phyloP scores from a whole-genome alignment of 2,113 vertebrate species.

The Fregetta grallaria region DNA sequence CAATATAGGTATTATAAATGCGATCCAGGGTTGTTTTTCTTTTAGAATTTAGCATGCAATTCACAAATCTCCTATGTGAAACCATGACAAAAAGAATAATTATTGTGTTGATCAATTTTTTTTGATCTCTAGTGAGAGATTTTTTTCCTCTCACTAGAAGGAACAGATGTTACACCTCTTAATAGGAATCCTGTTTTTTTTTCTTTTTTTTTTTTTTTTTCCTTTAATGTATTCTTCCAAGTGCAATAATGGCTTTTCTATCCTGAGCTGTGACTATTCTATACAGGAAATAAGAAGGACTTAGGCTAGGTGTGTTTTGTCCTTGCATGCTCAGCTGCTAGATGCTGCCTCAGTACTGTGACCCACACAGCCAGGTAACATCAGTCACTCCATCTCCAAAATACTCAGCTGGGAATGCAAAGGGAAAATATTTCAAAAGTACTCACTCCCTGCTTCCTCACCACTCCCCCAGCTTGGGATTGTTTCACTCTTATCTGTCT shows the following conservation, averaged over 20 bases:
- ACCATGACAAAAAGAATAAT: background rate
- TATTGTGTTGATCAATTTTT: background rate
- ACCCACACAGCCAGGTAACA: background rate
- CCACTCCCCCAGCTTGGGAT: background rate
- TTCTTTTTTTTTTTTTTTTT: background rate
- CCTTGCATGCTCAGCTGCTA: background rate
- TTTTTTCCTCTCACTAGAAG: background rate
- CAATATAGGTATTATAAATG: background rate
- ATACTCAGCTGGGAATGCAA: background rate
- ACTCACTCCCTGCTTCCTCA: background rate
- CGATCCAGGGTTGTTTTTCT: background rate
- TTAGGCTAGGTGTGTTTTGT: background rate
- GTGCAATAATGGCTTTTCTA: background rate
- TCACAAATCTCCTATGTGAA: background rate
- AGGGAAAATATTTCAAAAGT: background rate
- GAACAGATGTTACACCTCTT: background rate
- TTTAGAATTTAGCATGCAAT: background rate
- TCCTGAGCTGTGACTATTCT: background rate
- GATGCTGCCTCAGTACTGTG: background rate
- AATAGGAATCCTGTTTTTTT: background rate
- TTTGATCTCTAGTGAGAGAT: background rate
- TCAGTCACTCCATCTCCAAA: background rate
- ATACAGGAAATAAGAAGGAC: background rate
- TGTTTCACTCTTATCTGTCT: background rate
- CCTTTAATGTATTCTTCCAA: background rate